phyloP scores from a whole-genome alignment of 2,888 invertebrate genomes.

The Lasioglossum leucozonium region DNA sequence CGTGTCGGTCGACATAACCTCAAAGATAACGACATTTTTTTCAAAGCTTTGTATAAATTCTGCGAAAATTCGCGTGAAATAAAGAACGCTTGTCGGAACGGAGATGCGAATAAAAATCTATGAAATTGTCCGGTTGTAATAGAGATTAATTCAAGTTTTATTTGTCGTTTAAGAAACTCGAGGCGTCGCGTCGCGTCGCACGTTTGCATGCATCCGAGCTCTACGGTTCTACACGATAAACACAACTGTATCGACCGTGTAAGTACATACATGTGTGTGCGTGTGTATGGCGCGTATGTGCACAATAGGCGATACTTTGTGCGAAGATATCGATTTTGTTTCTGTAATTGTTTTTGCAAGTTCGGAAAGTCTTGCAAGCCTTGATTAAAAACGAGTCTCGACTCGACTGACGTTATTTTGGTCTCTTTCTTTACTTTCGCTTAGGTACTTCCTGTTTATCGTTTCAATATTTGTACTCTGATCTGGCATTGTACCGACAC shows the following conservation, averaged over 20 bases:
- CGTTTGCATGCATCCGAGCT: not conserved
- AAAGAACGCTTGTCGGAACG: not conserved
- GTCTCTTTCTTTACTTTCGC: not conserved
- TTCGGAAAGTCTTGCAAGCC: not conserved
- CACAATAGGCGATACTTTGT: not conserved
- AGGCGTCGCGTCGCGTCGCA: not conserved
- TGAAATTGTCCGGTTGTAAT: not conserved
- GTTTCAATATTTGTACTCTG: not conserved
- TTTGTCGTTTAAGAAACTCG: not conserved
- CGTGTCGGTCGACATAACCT: slow-evolving; percentile 1
- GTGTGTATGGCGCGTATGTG: no score
- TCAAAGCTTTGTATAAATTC: not conserved
- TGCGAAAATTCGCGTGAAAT: not conserved
- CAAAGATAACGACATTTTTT: not conserved
- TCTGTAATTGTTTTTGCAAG: not conserved
- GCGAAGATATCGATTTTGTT: not conserved
- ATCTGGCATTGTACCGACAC: not conserved
- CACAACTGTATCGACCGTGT: not conserved
- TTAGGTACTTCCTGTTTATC: not conserved
- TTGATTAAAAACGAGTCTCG: not conserved
- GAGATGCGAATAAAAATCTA: not conserved
- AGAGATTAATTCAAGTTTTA: not conserved
- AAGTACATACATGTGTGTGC: no score
- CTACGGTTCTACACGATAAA: not conserved
- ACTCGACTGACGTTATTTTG: not conserved